phyloP scores from a whole-genome alignment of 1,140 invertebrate species.

The Scylla paramamosain region DNA sequence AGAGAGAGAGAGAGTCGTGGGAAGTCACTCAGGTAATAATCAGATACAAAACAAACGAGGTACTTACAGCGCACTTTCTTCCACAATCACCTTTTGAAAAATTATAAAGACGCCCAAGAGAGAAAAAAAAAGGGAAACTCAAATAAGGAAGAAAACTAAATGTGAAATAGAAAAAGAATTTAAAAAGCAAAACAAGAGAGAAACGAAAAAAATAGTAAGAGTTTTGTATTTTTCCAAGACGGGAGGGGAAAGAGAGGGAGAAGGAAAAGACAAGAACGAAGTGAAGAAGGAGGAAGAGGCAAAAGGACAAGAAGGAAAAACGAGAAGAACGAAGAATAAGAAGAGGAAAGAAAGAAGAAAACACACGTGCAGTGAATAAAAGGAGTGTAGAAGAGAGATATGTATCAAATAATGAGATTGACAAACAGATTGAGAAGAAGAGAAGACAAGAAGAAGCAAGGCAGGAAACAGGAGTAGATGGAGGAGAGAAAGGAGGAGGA shows the following conservation, averaged over 20 bases:
- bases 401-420: slow-evolving; percentile 4
- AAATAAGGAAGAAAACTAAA: neutral
- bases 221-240: no score
- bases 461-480: neutral
- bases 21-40: no score
- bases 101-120: neutral
- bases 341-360: neutral
- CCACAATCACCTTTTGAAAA: neutral
- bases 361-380: no score
- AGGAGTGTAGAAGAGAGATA: neutral
- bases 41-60: no score
- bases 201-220: no score
- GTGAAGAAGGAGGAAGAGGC: neutral
- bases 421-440: neutral
- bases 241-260: neutral
- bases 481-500: neutral
- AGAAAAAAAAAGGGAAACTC: neutral
- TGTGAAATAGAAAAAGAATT: no score
- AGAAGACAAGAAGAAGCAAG: neutral
- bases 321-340: neutral
- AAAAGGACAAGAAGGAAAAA: no score
- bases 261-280: neutral
- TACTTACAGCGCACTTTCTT: neutral
- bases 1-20: no score
- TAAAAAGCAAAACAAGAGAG: no score